phyloP scores from a whole-genome alignment of 2,113 vertebrate species.

The Okapia johnstoni region DNA sequence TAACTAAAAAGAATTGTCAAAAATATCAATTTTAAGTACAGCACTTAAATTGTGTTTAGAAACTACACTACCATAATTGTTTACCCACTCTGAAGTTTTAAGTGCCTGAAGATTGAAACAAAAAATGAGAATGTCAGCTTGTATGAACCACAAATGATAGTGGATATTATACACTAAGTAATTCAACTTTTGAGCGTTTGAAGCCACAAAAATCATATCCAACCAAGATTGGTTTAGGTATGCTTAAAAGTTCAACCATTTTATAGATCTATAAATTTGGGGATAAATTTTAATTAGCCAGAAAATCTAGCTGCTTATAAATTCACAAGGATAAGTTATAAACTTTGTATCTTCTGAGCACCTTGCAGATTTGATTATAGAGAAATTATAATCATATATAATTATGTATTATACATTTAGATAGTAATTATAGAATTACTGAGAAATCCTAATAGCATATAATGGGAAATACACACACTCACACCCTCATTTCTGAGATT shows the following conservation, averaged over 20 bases:
- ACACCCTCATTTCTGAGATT: not conserved
- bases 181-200: not conserved
- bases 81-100: not conserved
- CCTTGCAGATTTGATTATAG: not conserved
- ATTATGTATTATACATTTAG: not conserved
- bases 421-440: not conserved
- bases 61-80: not conserved
- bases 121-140: not conserved
- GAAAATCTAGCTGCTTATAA: not conserved
- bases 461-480: not conserved
- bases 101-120: not conserved
- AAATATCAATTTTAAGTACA: not conserved
- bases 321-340: not conserved
- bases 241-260: not conserved
- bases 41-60: slow-evolving; percentile 29
- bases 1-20: slow-evolving; percentile 7
- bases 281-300: not conserved
- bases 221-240: not conserved
- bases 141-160: not conserved
- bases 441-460: not conserved
- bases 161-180: not conserved
- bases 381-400: not conserved
- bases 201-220: not conserved
- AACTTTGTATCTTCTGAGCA: not conserved
- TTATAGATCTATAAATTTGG: not conserved